A percentile compares a stretch with the other conserved stretches of the same genome.
Conservation (phyloP, 2,797 vertebrate genomes). For the Trematomus bernacchii region DNA sequence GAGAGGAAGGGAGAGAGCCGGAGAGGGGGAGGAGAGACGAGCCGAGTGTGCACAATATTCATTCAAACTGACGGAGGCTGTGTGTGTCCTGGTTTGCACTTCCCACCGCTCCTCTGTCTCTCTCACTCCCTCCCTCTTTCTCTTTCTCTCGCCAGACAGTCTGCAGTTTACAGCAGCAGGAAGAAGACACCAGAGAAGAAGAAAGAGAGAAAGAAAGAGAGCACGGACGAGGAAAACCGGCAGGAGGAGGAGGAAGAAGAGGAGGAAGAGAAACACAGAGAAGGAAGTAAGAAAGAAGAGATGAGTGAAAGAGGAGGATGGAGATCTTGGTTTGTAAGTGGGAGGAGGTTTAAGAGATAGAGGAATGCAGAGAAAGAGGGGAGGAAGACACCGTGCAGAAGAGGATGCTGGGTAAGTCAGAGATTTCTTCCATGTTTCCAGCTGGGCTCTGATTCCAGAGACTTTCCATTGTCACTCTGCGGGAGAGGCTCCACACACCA, state of each 20-base stretch:
- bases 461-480: conserved; percentile 63
- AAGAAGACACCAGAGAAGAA: conserved; percentile 69
- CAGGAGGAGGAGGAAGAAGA: neutral
- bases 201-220: conserved; percentile 46
- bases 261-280: conserved; percentile 33
- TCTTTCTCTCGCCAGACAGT: conserved; percentile 69
- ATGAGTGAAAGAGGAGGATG: conserved; percentile 61
- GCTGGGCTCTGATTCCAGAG: conserved; percentile 38
- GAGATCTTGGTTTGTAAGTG: conserved; percentile 44
- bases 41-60: conserved; percentile 84
- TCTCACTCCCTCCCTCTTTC: conserved; percentile 39
- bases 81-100: conserved; percentile 85
- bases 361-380: conserved; percentile 72
- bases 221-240: neutral
- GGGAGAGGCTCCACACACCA: conserved; percentile 68
- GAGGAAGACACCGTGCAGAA: conserved; percentile 52
- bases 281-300: conserved; percentile 38
- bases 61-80: conserved; percentile 87
- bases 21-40: conserved; percentile 70
- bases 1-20: conserved; percentile 34
- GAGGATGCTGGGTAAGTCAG: conserved; percentile 75
- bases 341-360: conserved; percentile 68
- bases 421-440: conserved; percentile 29
- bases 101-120: conserved; percentile 59
- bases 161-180: conserved; percentile 77